These are phyloP conservation scores for Drosophila siamana DNA, from an alignment of 2,888 invertebrate genomes.

Conservation along the genomic window DNA sequence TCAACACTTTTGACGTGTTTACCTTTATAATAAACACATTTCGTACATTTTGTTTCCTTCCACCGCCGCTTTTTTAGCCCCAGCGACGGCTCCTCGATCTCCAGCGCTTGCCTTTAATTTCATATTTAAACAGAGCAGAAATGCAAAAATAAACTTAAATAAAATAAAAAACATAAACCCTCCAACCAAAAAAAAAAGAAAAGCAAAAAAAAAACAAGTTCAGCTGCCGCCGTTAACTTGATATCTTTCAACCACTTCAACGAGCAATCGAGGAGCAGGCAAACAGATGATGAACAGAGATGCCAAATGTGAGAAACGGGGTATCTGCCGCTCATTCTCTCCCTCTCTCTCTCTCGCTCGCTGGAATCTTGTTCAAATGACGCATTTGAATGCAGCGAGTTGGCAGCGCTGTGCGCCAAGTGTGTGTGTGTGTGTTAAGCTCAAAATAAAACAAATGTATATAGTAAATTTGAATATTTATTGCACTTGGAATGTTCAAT, in stretches of 20 bases:
- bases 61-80: slow-evolving; percentile 29
- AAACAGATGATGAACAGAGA: slow-evolving; percentile 1
- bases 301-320: not conserved
- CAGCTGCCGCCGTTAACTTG: slow-evolving; percentile 62
- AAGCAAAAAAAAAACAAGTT: slow-evolving; percentile 56
- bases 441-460: slow-evolving; percentile 11
- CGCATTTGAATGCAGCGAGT: slow-evolving; percentile 25
- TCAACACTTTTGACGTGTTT: slow-evolving; percentile 69
- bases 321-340: not conserved
- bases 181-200: slow-evolving; percentile 12
- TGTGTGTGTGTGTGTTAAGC: not conserved
- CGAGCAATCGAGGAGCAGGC: not conserved
- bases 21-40: slow-evolving; percentile 76
- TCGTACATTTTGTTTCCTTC: slow-evolving; percentile 62
- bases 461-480: slow-evolving; percentile 21
- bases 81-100: slow-evolving; percentile 26
- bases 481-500: slow-evolving; percentile 9
- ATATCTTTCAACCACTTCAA: slow-evolving; percentile 26
- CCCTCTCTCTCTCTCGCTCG: not conserved
- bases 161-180: slow-evolving; percentile 13
- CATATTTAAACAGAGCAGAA: slow-evolving; percentile 71
- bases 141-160: slow-evolving; percentile 41
- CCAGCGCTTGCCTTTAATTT: slow-evolving; percentile 46
- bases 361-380: slow-evolving; percentile 10
- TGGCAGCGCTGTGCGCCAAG: slow-evolving; percentile 18